Conservation (phyloP, 2,113 vertebrate genomes). For the Pipra filicauda region DNA sequence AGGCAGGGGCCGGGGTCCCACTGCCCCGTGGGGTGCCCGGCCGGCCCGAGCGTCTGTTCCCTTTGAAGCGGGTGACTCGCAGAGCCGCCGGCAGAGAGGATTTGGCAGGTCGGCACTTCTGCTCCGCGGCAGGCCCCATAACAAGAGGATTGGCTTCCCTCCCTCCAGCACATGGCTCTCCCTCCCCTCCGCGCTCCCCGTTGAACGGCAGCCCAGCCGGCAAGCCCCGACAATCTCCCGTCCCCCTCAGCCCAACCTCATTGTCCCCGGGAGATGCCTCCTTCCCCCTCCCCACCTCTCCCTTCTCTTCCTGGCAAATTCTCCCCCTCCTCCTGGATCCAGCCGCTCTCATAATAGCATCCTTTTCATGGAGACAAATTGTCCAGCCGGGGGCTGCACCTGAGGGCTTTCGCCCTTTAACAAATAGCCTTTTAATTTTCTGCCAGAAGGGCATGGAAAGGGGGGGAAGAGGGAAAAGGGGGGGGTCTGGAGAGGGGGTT, state of each 20-base stretch:
- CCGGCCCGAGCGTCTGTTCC: slow-evolving; percentile 11
- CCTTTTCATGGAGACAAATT: slow-evolving; percentile 87
- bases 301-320: slow-evolving; percentile 39
- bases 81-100: slow-evolving; percentile 8
- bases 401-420: slow-evolving; percentile 85
- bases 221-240: slow-evolving; percentile 17
- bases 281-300: slow-evolving; percentile 41
- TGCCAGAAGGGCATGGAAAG: slow-evolving; percentile 78
- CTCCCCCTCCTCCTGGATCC: slow-evolving; percentile 77
- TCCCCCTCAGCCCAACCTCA: slow-evolving; percentile 15
- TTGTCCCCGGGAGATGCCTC: slow-evolving; percentile 58
- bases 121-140: slow-evolving; percentile 37
- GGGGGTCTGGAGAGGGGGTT: slow-evolving; percentile 24
- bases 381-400: slow-evolving; percentile 83
- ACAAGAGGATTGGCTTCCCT: slow-evolving; percentile 59
- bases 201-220: neutral
- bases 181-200: neutral
- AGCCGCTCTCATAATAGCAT: slow-evolving; percentile 81
- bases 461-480: neutral
- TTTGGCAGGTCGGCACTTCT: slow-evolving; percentile 53
- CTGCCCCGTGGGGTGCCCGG: neutral
- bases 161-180: slow-evolving; percentile 57
- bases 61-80: slow-evolving; percentile 6
- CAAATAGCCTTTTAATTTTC: slow-evolving; percentile 90
- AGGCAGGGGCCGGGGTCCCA: neutral